These are phyloP conservation scores for Eubasilissa splendida DNA, from an alignment of 2,888 invertebrate genomes.

Conservation along the genomic window DNA sequence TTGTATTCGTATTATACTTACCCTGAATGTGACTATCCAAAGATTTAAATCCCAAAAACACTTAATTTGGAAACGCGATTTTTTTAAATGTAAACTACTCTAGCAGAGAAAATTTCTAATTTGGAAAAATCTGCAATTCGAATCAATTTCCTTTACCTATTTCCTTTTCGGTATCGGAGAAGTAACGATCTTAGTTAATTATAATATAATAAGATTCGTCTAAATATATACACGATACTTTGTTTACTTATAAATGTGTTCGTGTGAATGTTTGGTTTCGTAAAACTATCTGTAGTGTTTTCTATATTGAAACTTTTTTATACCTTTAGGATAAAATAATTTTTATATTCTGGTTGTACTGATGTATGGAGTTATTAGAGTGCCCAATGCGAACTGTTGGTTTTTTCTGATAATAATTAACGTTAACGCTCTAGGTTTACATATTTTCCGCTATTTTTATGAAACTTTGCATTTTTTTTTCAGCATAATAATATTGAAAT, in stretches of 20 bases:
- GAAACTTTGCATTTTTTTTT: not conserved
- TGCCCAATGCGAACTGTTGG: conserved; percentile 20
- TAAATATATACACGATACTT: conserved; percentile 37
- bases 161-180: too few species aligned
- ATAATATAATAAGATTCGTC: conserved; percentile 24
- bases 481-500: conserved; percentile 4
- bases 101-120: too few species aligned
- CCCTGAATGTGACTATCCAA: conserved; percentile 1
- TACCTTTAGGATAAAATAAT: conserved; percentile 48
- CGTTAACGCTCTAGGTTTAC: conserved; percentile 9
- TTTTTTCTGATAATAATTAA: conserved; percentile 2
- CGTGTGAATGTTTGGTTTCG: conserved; percentile 57
- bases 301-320: conserved; percentile 54
- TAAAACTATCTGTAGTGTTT: conserved; percentile 54
- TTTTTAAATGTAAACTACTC: too few species aligned
- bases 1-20: conserved; percentile 8
- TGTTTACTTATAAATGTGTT: conserved; percentile 53
- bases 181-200: too few species aligned
- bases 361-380: conserved; percentile 10
- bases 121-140: too few species aligned
- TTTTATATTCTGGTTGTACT: not conserved
- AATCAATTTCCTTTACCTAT: too few species aligned
- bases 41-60: too few species aligned
- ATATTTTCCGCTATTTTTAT: conserved; percentile 9
- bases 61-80: too few species aligned